These are phyloP conservation scores for Hippopotamus amphibius DNA, from an alignment of 2,113 vertebrate species.

Conservation along the genomic window DNA sequence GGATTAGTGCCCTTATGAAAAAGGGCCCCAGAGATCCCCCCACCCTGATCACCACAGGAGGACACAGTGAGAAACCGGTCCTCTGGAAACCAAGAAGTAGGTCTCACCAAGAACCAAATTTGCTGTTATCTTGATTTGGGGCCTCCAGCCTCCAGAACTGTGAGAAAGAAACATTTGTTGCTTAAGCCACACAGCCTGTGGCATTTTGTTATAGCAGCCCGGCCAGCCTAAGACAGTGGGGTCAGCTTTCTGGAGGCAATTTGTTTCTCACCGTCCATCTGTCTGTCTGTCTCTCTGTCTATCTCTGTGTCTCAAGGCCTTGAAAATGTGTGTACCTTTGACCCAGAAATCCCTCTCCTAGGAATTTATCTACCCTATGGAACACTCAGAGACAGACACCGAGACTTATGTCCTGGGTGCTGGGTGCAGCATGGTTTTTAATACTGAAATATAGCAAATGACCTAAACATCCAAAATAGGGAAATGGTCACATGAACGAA, in stretches of 20 bases:
- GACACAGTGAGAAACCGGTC: neutral
- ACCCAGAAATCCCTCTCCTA: neutral
- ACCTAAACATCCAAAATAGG: too few relatives aligned
- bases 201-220: too few relatives aligned
- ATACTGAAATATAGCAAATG: neutral
- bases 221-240: neutral
- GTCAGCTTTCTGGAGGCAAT: neutral
- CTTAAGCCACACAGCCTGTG: rapidly evolving
- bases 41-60: rapidly evolving
- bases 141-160: too few relatives aligned
- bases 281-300: rapidly evolving
- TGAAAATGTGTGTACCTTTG: neutral
- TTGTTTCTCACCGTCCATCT: too few relatives aligned
- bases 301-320: neutral
- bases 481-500: neutral
- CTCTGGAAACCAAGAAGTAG: neutral
- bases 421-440: neutral
- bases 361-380: too few relatives aligned
- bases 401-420: neutral
- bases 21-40: too few relatives aligned
- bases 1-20: neutral
- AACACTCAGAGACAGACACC: too few relatives aligned
- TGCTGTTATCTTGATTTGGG: neutral
- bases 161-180: neutral
- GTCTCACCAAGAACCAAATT: too few relatives aligned